These are phyloP conservation scores for Plebejus argus DNA, from an alignment of 2,888 invertebrate species.

Conservation along the genomic window DNA sequence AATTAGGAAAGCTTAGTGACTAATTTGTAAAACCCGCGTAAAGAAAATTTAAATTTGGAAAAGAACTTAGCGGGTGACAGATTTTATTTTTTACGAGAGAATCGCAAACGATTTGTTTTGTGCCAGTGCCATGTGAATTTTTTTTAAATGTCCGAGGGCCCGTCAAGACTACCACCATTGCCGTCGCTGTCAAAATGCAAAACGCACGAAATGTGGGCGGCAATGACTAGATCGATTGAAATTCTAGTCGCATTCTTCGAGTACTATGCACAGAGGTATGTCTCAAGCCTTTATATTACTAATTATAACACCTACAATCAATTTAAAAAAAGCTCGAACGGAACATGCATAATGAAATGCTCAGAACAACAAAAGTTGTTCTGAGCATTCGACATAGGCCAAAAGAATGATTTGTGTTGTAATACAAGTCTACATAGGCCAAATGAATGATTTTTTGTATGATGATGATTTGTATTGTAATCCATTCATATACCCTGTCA, in stretches of 20 bases:
- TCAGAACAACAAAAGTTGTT: too few relatives aligned
- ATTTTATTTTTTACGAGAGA: not conserved
- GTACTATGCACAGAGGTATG: slow-evolving; percentile 89
- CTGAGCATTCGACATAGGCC: too few relatives aligned
- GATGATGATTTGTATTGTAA: too few relatives aligned
- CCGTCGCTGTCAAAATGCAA: slow-evolving; percentile 73
- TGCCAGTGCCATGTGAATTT: slow-evolving; percentile 47
- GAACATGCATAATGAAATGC: too few relatives aligned
- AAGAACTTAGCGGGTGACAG: not conserved
- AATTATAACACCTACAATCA: too few relatives aligned
- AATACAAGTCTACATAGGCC: not conserved
- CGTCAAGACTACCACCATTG: slow-evolving; percentile 51
- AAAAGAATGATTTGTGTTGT: too few relatives aligned
- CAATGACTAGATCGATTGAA: slow-evolving; percentile 89
- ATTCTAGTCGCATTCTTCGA: slow-evolving; percentile 91
- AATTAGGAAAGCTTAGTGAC: not conserved
- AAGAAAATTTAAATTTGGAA: not conserved
- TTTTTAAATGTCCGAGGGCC: slow-evolving; percentile 68
- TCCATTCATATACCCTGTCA: too few relatives aligned
- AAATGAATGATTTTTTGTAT: too few relatives aligned
- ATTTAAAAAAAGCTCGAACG: too few relatives aligned
- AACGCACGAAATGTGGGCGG: slow-evolving; percentile 88
- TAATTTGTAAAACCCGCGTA: not conserved
- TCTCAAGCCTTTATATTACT: slow-evolving; percentile 11
- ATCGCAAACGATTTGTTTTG: slow-evolving; percentile 34